A percentile compares a stretch with the other conserved stretches of the same genome.
phyloP scores from a whole-genome alignment of 2,113 vertebrate species.

The Python bivittatus region DNA sequence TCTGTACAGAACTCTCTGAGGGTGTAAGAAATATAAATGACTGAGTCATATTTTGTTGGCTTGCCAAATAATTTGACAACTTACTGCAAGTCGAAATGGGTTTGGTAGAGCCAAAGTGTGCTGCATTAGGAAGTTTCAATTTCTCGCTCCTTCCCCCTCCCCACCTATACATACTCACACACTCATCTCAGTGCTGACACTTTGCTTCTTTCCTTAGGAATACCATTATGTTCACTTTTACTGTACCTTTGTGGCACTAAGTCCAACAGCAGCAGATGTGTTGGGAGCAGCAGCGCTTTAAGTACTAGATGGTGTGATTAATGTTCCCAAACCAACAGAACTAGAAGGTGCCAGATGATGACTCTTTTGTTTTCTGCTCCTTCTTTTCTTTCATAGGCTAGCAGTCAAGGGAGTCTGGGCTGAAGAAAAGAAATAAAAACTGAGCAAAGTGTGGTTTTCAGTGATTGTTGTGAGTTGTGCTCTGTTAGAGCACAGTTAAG shows the following conservation, averaged over 20 bases:
- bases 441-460: neutral
- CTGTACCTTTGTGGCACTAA: neutral
- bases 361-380: neutral
- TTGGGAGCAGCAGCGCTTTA: constrained; percentile 14
- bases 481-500: neutral
- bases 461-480: neutral
- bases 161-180: fast-evolving
- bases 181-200: constrained; percentile 7
- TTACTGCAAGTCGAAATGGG: neutral
- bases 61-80: neutral
- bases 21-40: neutral
- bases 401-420: neutral
- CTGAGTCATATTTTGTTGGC: neutral
- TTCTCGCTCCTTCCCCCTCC: neutral
- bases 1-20: neutral
- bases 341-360: neutral
- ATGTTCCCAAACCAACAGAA: constrained; percentile 34
- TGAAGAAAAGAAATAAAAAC: neutral
- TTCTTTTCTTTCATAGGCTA: neutral
- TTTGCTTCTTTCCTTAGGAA: constrained; percentile 26
- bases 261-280: constrained; percentile 28
- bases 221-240: constrained; percentile 19
- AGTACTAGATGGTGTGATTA: constrained; percentile 13
- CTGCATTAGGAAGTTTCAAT: neutral
- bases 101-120: neutral